These are phyloP conservation scores for Aricia artaxerxes DNA, from an alignment of 2,888 invertebrate species.

Conservation along the genomic window DNA sequence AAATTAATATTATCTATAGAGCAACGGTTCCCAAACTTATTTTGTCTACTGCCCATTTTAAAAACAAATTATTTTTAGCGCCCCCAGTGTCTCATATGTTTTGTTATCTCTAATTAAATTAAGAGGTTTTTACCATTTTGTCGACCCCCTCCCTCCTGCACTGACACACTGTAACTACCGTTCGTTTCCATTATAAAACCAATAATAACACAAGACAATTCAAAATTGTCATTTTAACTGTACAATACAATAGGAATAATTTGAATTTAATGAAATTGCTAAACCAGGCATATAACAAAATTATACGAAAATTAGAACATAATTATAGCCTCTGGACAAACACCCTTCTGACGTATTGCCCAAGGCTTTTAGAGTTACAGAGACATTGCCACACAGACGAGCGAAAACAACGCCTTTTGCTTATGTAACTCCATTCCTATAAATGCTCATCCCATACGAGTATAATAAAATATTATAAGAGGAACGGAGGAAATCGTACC, in stretches of 20 bases:
- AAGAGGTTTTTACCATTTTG: too few species aligned
- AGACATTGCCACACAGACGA: constrained; percentile 63
- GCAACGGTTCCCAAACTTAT: too few species aligned
- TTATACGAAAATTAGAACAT: constrained; percentile 7
- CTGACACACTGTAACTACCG: too few species aligned
- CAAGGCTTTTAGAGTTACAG: constrained; percentile 60
- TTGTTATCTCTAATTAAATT: too few species aligned
- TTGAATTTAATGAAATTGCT: background rate
- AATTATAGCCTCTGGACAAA: constrained; percentile 33
- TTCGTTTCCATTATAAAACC: too few species aligned
- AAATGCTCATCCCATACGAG: constrained; percentile 36
- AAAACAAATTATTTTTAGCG: too few species aligned
- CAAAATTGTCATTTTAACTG: background rate
- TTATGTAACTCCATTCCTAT: constrained; percentile 55
- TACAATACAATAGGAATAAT: background rate
- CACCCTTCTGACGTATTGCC: constrained; percentile 58
- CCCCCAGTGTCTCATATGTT: too few species aligned
- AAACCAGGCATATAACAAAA: background rate
- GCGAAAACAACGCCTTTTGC: constrained; percentile 59
- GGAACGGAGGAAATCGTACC: background rate
- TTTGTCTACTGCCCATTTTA: too few species aligned
- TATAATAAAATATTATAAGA: background rate
- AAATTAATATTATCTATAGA: too few species aligned
- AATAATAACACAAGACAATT: too few species aligned
- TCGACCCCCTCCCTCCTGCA: too few species aligned